Base-by-base conservation (phyloP, 2,113 vertebrate genomes). In the Zosterops lateralis region DNA sequence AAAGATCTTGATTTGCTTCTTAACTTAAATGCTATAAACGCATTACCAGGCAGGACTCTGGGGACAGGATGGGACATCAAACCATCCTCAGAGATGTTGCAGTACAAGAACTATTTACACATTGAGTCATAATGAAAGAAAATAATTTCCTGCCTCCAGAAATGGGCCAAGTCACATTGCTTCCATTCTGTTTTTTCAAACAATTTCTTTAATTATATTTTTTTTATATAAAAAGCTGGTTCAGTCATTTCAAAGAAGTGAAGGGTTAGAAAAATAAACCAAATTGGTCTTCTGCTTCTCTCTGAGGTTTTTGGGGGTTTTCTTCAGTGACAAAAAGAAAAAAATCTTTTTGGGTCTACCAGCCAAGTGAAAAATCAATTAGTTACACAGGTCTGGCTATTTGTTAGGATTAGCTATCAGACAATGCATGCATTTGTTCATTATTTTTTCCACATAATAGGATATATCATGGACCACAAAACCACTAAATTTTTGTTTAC, bases 341-440 rank as follows among this genome's bases (percentile, higher is more conserved):
- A 71, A 47, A 78, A 13, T 42, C 2, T 45, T 54, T 64, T 47
- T 10, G 20, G 15, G 34, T 72, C 74, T 90, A 84, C 66, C 5
- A 81, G 26, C 7, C 74, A 79, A 89, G 18, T 78, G 44, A 94
- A 93, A 91, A 94, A 90, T 87, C 85, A 82, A 54, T 93, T 78
- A 84, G 60, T 86, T 73, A 56, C 60, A 83, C 36, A 36, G 22
- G n/a, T 65, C n/a, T 93, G 38, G 53, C 26, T 84, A 47, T 84
- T 75, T 82, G 24, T 81, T 68, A 51, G 36, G 48, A 89, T 72
- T 91, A 92, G 29, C 42, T 84, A 47, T 40, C 44, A 89, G 85
- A 62, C 16, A 91, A 79, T 61, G 14, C 9, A 68, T 51, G 12
- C 1, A 28, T 87, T 84, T 36, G 15, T 36, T 60, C 10, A 6